Conservation (phyloP, 2,797 vertebrate genomes). For the Helostoma temminkii region DNA sequence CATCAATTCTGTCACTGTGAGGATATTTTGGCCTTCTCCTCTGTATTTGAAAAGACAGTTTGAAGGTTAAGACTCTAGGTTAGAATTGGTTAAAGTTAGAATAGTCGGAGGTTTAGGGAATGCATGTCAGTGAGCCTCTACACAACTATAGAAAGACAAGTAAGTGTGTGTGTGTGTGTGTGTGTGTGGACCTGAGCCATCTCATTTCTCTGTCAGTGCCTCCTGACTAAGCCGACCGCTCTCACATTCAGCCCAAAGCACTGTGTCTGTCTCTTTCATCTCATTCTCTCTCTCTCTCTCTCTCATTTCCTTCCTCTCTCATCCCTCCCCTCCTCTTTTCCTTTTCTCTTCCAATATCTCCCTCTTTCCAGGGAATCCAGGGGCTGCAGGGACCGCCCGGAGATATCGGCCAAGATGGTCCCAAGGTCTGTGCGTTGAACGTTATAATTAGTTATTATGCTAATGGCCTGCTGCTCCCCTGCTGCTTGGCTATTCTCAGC, state of each 20-base stretch:
- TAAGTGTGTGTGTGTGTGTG: slow-evolving; percentile 2
- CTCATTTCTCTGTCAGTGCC: slow-evolving; percentile 67
- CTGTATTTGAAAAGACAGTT: too few relatives aligned
- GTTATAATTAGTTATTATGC: slow-evolving; percentile 78
- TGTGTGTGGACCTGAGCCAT: slow-evolving; percentile 63
- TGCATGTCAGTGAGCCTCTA: background rate
- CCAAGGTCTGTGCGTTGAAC: slow-evolving; percentile 78
- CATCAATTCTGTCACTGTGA: background rate
- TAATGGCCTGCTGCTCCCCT: slow-evolving; percentile 62
- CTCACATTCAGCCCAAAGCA: slow-evolving; percentile 69
- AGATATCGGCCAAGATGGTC: slow-evolving; percentile 74
- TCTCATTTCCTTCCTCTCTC: slow-evolving; percentile 36
- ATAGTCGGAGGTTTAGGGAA: background rate
- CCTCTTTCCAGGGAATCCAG: slow-evolving; percentile 70
- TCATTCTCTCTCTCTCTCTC: slow-evolving; percentile 45
- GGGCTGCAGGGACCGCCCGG: slow-evolving; percentile 74
- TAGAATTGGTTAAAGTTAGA: background rate
- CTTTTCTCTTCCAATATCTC: slow-evolving; percentile 41
- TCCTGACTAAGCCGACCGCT: slow-evolving; percentile 72
- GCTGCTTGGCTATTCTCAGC: slow-evolving; percentile 36
- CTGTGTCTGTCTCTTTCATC: slow-evolving; percentile 69
- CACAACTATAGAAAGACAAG: background rate
- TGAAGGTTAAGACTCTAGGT: background rate
- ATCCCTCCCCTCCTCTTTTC: background rate
- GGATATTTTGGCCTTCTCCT: too few relatives aligned